Base-by-base conservation (phyloP, 2,888 invertebrate species). In the Salpingus planirostris region DNA sequence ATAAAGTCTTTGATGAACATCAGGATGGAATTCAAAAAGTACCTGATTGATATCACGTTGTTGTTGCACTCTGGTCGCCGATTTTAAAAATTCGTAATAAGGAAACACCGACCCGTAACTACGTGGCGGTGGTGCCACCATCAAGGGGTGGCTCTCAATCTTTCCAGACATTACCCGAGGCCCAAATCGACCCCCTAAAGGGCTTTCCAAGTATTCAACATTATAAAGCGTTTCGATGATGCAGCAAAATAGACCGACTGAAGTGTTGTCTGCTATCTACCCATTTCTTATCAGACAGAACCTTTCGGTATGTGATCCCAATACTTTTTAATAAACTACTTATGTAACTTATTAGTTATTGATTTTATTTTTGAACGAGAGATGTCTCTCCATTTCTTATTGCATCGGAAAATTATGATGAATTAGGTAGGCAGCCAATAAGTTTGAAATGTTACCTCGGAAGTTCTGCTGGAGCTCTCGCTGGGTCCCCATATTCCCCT, bases 61-160 rank as follows among this genome's bases (percentile, higher is more conserved):
- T 35, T 63, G 44, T 10, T 65, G 55, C 36, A 67, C 65, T 36
- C 59, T 63, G 14, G 63, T 55, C 6, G 71, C 65, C 36, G 69
- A 67, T 49, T 65, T 73, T 44, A 76, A 65, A 52, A 76, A 76
- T 48, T 72, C 71, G 57, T 74, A 76, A 54, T 76, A 75, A 1
- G 76, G 71, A 41, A 76, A 70, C 25, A 76, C 57, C 28, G 76
- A 74, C 24, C 77, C 77, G 56, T 77, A 77, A 47, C 70, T 74
- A 38, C 71, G 66, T 1, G 74, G 73, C 15, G 50, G 54, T 27
- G 41, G 36, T 27, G 40, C 36, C 10, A 38, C 37, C 14, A 54
- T 34, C 31, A 65, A 43, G 1, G 62, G 60, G 7, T 54, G 44
- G 14, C 41, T 51, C 43, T 65, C 65, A 8, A 29, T 26, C 13